Percentiles rank a stretch among this genome's conserved stretches.
phyloP scores from a whole-genome alignment of 2,797 vertebrate species.

The Cottoperca gobio region DNA sequence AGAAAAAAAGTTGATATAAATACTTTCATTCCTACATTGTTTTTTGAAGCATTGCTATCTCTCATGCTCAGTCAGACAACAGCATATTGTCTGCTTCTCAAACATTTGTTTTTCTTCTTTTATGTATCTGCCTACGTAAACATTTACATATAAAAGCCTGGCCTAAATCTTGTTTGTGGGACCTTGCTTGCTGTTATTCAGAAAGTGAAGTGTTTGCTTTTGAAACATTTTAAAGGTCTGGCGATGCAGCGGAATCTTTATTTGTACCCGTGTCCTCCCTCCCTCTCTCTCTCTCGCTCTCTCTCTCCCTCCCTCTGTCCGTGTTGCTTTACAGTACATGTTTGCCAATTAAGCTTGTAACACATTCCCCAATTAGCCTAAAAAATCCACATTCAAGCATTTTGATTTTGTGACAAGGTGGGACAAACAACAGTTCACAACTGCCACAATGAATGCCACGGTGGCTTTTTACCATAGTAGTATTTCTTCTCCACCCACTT shows the following conservation, averaged over 20 bases:
- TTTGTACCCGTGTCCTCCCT: not conserved
- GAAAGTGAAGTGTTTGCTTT: slow-evolving; percentile 26
- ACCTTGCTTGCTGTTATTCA: slow-evolving; percentile 19
- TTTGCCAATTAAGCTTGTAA: slow-evolving; percentile 14
- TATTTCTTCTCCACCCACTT: slow-evolving; percentile 10
- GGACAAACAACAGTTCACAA: slow-evolving; percentile 17
- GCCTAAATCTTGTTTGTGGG: slow-evolving; percentile 31
- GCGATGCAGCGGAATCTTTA: not conserved
- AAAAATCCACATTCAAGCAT: not conserved
- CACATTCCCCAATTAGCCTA: not conserved
- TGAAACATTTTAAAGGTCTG: slow-evolving; percentile 33
- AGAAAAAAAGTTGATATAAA: not conserved
- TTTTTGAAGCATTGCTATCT: not conserved
- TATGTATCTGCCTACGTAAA: slow-evolving; percentile 24
- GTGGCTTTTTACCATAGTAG: slow-evolving; percentile 62
- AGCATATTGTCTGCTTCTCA: not conserved
- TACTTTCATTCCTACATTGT: slow-evolving; percentile 7
- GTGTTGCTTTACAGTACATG: not conserved
- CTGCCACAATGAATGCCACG: slow-evolving; percentile 57
- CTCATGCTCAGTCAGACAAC: slow-evolving; percentile 7
- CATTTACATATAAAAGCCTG: slow-evolving; percentile 46
- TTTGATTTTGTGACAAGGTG: slow-evolving; percentile 16
- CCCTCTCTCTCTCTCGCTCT: not conserved
- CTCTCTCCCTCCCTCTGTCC: not conserved
- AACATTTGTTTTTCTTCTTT: slow-evolving; percentile 11